Percentiles rank a stretch among this genome's conserved stretches.
Evolutionary conservation across 2,888 invertebrate species (phyloP).

Genomic region (Deroplatys truncata): DNA sequence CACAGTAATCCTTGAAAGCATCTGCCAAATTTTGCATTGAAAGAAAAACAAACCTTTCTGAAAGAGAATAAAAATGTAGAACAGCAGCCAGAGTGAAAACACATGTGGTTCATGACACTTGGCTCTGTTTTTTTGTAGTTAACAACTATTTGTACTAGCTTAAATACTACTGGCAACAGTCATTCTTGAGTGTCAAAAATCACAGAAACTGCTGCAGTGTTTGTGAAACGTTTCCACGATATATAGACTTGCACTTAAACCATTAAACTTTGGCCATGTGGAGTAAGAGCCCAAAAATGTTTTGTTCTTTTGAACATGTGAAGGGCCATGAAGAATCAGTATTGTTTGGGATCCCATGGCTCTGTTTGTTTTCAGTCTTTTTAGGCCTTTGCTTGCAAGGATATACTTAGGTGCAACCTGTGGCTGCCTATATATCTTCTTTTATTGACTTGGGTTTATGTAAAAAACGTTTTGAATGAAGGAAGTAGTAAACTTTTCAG

Average conservation of each 20-base stretch:
- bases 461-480: too few species aligned
- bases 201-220: too few species aligned
- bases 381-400: background rate
- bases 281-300: too few species aligned
- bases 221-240: too few species aligned
- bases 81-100: background rate
- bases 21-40: background rate
- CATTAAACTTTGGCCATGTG: too few species aligned
- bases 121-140: background rate
- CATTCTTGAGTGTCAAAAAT: too few species aligned
- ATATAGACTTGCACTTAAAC: too few species aligned
- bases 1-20: background rate
- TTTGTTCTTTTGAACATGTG: background rate
- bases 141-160: too few species aligned
- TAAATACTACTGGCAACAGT: too few species aligned
- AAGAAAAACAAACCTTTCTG: background rate
- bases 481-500: too few species aligned
- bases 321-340: background rate
- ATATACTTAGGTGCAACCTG: background rate
- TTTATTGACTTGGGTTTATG: background rate
- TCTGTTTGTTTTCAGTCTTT: background rate
- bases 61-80: background rate
- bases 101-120: background rate
- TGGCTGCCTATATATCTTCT: background rate
- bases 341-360: background rate